Evolutionary conservation across 2,888 invertebrate species (phyloP), one percentile per base, ranked within the genome.

Genomic region (Axea sp.): DNA sequence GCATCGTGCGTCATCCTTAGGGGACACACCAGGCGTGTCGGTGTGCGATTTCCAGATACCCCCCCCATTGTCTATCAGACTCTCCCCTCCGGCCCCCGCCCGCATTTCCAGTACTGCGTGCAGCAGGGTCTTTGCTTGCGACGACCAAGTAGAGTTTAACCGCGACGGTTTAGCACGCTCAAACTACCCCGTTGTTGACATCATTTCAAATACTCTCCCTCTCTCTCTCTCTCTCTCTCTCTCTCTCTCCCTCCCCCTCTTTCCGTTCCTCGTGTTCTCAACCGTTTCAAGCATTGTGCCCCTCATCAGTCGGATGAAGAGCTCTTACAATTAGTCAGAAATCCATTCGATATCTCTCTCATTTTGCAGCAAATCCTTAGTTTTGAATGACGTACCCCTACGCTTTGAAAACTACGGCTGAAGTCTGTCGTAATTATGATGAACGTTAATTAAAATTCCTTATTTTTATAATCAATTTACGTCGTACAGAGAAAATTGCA

Each of bases 91-190:
- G 31, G 28, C 37, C 43, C 31, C 45, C 59, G 19, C 12, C 73
- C 78, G 24, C 83, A 80, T 33, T 64, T 75, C 60, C 64, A 53
- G 64, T 30, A 45, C 59, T 49, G 24, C 43, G 33, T 59, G 72
- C 69, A 51, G 73, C 76, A 45, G 49, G 71, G 76, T 45, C 73
- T 73, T 74, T 67, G 80, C 77, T 78, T 81, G 74, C 82, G 83
- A 83, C 83, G 80, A 82, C 78, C 82, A 82, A 81, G 82, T 84
- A 79, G 79, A 81, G 81, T 84, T 86, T 82, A 86, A 84, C 84
- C 82, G 83, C 80, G 72, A 76, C 75, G 82, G 78, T 83, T 85
- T 84, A 81, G 78, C 80, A 83, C 83, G 83, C 84, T 82, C 81
- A 85, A 86, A 82, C 81, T 83, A 84, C 76, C 78, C 81, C 80